Base-by-base conservation (phyloP, 2,113 vertebrate genomes). In the Pterocles burchelli region DNA sequence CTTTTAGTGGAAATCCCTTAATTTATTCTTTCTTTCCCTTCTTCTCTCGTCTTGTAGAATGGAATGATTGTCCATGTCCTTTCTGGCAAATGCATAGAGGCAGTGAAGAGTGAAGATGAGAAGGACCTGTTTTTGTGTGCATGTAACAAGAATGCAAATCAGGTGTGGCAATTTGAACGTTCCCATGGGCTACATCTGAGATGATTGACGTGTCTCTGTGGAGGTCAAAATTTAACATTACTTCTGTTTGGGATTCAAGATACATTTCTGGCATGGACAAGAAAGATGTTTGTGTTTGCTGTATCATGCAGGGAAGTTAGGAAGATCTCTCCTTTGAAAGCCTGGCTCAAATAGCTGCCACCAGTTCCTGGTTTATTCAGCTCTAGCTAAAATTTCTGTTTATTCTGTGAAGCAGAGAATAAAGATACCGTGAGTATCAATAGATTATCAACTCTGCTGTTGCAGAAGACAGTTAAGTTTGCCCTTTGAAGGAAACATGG, bases 61-160 rank as follows among this genome's bases (percentile, higher is more conserved):
- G 98, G 98, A 80, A 98, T 98, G 94, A 97, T 99, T 22, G 91
- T 98, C 62, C 99, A 99, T 45, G 43, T 98, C 45, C 94, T 97
- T 93, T 98, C 99, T 71, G 98, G 98, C 78, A 98, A 98, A 90
- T 99, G 99, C 97, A 94, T 99, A 88, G 98, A 99, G 92, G 98
- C 98, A 46, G 88, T 93, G 19, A 96, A 92, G 62, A 97, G 93
- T 13, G 97, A 95, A 80, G 96, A 85, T 43, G 92, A 76, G 66
- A 98, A 96, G 74, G 84, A 96, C 38, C 93, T 99, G 77, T 43
- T 96, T 80, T 96, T 99, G 80, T 88, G 29, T 11, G 91, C 84
- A 4, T 99, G 99, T 91, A 97, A 97, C 81, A 97, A 97, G 57
- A 98, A 98, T 26, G 93, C 94, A 59, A 96, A 97, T 68, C 99